Evolutionary conservation across 2,113 vertebrate genomes (phyloP).

Genomic region (Morone chrysops): DNA sequence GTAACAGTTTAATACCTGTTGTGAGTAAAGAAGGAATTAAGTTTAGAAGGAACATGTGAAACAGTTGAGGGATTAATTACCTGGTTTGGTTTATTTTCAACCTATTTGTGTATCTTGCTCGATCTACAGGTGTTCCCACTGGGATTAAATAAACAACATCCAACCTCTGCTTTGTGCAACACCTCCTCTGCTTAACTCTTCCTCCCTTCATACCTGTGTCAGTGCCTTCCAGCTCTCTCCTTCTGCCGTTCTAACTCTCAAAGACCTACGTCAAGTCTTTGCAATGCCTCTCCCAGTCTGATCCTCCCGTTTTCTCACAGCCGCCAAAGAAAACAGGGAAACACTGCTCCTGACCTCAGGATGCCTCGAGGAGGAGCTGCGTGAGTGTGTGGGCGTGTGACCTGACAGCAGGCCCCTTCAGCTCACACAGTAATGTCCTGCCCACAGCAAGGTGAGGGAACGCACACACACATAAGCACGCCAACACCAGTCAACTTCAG

Average conservation of each 20-base stretch:
- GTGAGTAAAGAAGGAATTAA: constrained; percentile 7
- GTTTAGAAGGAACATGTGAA: not conserved
- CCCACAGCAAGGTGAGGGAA: constrained; percentile 69
- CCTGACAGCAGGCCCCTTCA: constrained; percentile 45
- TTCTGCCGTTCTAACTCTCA: constrained; percentile 8
- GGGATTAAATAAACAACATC: constrained; percentile 53
- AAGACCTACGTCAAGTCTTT: constrained; percentile 26
- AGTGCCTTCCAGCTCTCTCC: not conserved
- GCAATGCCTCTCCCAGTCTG: constrained; percentile 15
- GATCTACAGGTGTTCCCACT: constrained; percentile 43
- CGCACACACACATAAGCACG: constrained; percentile 38
- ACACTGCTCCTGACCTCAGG: constrained; percentile 29
- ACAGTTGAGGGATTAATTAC: constrained; percentile 44
- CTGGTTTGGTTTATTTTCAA: constrained; percentile 29
- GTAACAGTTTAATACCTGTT: not conserved
- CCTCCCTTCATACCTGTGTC: constrained; percentile 51
- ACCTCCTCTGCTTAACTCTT: constrained; percentile 5
- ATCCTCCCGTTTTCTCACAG: constrained; percentile 41
- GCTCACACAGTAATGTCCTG: constrained; percentile 45
- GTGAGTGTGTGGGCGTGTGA: constrained; percentile 43
- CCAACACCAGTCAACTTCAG: constrained; percentile 65
- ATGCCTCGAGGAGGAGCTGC: constrained; percentile 47
- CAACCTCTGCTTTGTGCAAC: constrained; percentile 12
- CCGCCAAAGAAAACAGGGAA: constrained; percentile 27
- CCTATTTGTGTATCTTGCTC: constrained; percentile 33